phyloP scores from a whole-genome alignment of 1,140 invertebrate species.

The Conus ventricosus region DNA sequence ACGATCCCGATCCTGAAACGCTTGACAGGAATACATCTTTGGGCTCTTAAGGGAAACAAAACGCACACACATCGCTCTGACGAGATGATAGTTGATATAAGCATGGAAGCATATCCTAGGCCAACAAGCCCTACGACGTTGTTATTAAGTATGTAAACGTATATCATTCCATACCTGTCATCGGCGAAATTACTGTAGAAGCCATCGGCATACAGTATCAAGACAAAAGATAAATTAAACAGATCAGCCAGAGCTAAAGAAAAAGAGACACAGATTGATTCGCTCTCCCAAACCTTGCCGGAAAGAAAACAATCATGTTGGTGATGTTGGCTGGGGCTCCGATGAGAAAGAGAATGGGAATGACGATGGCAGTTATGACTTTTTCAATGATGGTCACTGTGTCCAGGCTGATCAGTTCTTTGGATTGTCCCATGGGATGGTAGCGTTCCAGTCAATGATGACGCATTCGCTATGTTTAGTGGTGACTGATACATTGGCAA shows the following conservation, averaged over 20 bases:
- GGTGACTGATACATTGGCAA: no score
- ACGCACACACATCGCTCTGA: neutral
- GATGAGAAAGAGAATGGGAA: neutral
- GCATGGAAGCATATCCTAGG: neutral
- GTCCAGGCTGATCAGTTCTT: neutral
- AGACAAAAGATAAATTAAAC: neutral
- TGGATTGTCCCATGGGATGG: neutral
- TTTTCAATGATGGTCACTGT: neutral
- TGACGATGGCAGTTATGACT: neutral
- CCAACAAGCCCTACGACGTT: neutral
- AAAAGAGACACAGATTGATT: slow-evolving; percentile 9
- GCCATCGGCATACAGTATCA: neutral
- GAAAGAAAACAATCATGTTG: slow-evolving; percentile 14
- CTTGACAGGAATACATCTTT: neutral
- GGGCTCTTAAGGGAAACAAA: neutral
- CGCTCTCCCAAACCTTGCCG: neutral
- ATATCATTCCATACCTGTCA: no score
- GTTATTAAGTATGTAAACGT: neutral
- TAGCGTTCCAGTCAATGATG: neutral
- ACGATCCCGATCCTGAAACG: neutral
- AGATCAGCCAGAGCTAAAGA: neutral
- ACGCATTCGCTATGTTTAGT: neutral
- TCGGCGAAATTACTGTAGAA: no score
- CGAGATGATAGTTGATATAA: neutral
- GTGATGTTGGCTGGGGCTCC: neutral